Evolutionary conservation across 2,797 vertebrate genomes (phyloP), one percentile per base, ranked within the genome.

Genomic region (Numenius phaeopus): DNA sequence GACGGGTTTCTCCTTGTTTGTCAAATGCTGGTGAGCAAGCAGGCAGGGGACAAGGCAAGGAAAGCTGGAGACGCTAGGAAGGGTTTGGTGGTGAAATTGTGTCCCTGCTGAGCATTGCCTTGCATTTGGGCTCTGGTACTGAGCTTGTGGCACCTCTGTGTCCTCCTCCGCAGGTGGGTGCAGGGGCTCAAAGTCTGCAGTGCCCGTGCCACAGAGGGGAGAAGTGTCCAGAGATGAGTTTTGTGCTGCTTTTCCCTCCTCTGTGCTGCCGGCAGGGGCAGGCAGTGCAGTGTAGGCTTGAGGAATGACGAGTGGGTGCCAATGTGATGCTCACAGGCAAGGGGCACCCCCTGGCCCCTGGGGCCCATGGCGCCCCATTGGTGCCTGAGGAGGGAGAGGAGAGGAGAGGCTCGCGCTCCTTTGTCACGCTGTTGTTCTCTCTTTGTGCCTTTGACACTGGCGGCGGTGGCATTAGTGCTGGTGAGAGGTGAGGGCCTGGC

Each of bases 381-480:
- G 49, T 52, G 32, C 58, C 46, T 2, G 1, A 23, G 42, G 54
- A 92, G n/a, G 46, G 37, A 83, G 22, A 59, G 32, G 50, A 86
- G 64, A 93, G 58, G 46, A 87, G 27, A 39, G 52, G 66, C 71
- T 93, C 18, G 7, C 3, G 5, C 44, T 71, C 22, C 3, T 87
- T 82, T 84, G 92, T 92, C 91, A 86, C 1, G 2, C 87, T 96
- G 81, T 90, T 95, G 65, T 89, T 97, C 82, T 96, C 75, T 96
- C 93, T 96, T 87, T 89, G 84, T 95, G 86, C 85, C 92, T 92
- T 73, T 97, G 95, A 88, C 89, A 76, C 67, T 69, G 90, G 64
- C 2, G 1, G 55, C 18, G 4, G 64, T 93, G 90, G 89, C 19
- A 18, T 71, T 95, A 87, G 90, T 90, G 96, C 85, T 87, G 88